Evolutionary conservation across 2,888 invertebrate species (phyloP), one percentile per base, ranked within the genome.

Genomic region (Mechanitis mazaeus): DNA sequence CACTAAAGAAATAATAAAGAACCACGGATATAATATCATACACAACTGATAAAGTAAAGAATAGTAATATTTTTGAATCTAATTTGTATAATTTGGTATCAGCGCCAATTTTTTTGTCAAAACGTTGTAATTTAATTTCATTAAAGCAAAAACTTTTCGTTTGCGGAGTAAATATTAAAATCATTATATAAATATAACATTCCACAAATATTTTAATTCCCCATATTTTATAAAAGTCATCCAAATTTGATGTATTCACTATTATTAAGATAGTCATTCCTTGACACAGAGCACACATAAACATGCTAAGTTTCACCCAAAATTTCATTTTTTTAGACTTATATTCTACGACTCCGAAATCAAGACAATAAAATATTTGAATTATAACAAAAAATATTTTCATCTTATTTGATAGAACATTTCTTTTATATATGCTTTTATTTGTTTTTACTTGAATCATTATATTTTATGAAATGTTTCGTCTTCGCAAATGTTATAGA

Each of bases 101-200:
- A 6, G 31, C 50, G 5, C 31, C 6, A 6, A 50, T 20, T 47
- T 20, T 47, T n/a, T 42, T 11, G 9, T 42, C 42, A 42, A 42
- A 42, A 42, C 9, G 42, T 42, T 50, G 50, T 50, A 50, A 50
- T 50, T 50, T 50, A 4, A 20, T 50, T 50, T 50, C 28, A 50
- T 50, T 28, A 31, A 5, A 28, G 9, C 50, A 31, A 50, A 50
- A 42, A 5, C 9, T 42, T 42, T 2, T 11, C 42, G 42, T 42
- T 42, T 42, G 9, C 9, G 42, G 42, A 42, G 42, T 42, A 11
- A 42, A 42, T 9, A 42, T 9, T 9, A 50, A 47, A 47, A 47
- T 47, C 28, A 47, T 20, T 20, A 47, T 47, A 20, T 47, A 47
- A n/a, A 47, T 20, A 28, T 47, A 47, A 47, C 28, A 47, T 28